phyloP scores from a whole-genome alignment of 2,888 invertebrate genomes.

The Neoaliturus tenellus region DNA sequence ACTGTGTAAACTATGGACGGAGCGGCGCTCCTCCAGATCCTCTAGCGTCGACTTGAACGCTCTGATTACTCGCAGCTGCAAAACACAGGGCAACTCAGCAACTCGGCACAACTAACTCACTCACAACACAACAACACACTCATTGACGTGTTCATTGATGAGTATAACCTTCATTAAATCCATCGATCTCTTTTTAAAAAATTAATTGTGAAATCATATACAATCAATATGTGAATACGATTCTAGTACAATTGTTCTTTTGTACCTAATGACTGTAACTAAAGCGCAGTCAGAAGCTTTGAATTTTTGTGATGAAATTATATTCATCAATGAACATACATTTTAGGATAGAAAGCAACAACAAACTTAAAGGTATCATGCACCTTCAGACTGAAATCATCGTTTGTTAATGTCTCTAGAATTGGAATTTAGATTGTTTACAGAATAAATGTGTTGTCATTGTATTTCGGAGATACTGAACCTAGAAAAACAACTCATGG shows the following conservation, averaged over 20 bases:
- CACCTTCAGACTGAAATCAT: slow-evolving; percentile 6
- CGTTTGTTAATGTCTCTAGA: not conserved
- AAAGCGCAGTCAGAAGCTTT: not conserved
- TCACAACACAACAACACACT: not conserved
- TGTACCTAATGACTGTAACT: too few species aligned
- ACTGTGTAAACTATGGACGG: slow-evolving; percentile 97
- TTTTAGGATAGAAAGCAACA: slow-evolving; percentile 46
- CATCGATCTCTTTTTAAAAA: too few species aligned
- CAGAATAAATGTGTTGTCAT: not conserved
- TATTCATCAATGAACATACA: slow-evolving; percentile 41
- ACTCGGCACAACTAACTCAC: slow-evolving; percentile 61
- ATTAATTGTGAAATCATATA: too few species aligned
- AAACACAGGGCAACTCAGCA: slow-evolving; percentile 74
- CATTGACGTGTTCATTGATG: slow-evolving; percentile 37
- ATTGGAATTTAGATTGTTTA: not conserved
- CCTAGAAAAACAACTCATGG: not conserved
- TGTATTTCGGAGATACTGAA: not conserved
- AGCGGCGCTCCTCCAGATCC: slow-evolving; percentile 99
- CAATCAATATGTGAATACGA: not conserved
- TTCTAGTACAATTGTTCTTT: not conserved
- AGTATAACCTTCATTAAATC: too few species aligned
- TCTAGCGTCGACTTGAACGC: slow-evolving; percentile 99
- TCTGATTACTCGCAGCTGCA: slow-evolving; percentile 99
- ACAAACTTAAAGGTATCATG: slow-evolving; percentile 52
- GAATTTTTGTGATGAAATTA: not conserved